phyloP scores from a whole-genome alignment of 2,113 vertebrate genomes.

The Prinia subflava region DNA sequence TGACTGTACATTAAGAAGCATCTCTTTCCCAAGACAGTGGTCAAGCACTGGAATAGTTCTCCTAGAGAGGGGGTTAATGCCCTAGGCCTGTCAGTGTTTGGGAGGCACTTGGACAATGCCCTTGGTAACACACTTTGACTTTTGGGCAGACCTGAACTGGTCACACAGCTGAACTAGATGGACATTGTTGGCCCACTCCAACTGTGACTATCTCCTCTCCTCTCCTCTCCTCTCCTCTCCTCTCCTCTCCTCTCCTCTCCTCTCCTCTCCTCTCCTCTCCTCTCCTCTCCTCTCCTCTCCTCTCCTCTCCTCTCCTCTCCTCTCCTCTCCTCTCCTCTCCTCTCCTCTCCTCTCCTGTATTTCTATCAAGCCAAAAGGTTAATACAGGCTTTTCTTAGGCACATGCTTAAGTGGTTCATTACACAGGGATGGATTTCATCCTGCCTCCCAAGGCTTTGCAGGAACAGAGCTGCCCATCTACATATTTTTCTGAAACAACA shows the following conservation, averaged over 20 bases:
- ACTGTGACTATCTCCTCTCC: not conserved
- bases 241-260: too few species aligned
- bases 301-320: not conserved
- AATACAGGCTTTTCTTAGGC: not conserved
- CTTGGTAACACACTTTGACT: not conserved
- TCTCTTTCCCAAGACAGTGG: not conserved
- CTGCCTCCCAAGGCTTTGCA: not conserved
- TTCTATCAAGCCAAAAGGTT: not conserved
- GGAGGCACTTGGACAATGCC: not conserved
- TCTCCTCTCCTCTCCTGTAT: fast-evolving
- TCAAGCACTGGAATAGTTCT: not conserved
- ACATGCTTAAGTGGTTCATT: not conserved
- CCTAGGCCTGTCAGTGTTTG: not conserved
- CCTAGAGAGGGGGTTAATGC: not conserved
- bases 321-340: fast-evolving
- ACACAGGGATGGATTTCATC: not conserved
- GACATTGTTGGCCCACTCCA: not conserved
- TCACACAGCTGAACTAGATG: not conserved
- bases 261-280: not conserved
- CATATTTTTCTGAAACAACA: not conserved
- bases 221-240: too few species aligned
- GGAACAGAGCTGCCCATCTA: fast-evolving
- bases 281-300: not conserved
- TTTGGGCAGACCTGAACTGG: not conserved
- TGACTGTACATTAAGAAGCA: not conserved